Conservation (phyloP, 1,140 invertebrate genomes). For the Apis mellifera region DNA sequence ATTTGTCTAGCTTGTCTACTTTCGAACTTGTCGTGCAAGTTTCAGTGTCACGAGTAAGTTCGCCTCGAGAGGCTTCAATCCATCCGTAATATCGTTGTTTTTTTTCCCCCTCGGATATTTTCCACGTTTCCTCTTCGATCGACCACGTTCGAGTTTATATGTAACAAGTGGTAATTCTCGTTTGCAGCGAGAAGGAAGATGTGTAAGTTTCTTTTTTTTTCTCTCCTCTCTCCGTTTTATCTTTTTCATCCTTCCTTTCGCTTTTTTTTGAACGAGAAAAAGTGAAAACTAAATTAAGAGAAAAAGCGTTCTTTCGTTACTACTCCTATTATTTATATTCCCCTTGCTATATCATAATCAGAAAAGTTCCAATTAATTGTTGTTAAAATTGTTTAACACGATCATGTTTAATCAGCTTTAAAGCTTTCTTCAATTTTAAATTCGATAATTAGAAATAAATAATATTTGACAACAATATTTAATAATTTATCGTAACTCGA, state of each 20-base stretch:
- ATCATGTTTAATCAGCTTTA: no score
- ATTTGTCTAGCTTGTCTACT: neutral
- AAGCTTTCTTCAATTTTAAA: no score
- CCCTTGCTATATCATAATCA: no score
- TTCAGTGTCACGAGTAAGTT: constrained; percentile 16
- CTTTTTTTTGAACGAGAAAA: neutral
- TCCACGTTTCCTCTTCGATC: neutral
- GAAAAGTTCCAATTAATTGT: no score
- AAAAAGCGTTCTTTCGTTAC: no score
- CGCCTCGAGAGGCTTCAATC: neutral
- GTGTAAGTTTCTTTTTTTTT: neutral
- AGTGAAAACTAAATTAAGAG: neutral
- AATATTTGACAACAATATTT: no score
- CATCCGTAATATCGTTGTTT: neutral
- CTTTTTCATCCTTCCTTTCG: no score
- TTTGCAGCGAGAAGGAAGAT: neutral
- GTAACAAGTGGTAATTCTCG: neutral
- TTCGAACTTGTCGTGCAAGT: neutral
- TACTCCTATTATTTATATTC: no score
- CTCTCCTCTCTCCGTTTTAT: neutral
- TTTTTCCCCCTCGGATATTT: neutral
- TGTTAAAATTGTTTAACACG: no score
- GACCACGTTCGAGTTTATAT: neutral
- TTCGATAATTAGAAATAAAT: no score
- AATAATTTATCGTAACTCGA: no score